Evolutionary conservation across 2,113 vertebrate species (phyloP), one percentile per base, ranked within the genome.

Genomic region (Pangasianodon gigas): DNA sequence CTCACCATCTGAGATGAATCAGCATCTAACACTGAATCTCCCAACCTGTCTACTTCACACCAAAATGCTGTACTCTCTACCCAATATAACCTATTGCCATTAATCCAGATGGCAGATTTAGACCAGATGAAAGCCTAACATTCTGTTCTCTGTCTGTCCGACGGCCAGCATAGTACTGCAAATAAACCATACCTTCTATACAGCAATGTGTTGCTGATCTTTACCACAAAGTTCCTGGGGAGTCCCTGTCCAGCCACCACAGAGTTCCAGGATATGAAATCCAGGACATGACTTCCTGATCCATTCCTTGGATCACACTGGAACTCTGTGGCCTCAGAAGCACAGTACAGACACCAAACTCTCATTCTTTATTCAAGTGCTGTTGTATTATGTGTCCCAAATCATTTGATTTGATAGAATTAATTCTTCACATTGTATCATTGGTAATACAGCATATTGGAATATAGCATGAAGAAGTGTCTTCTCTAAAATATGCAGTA

Each of bases 251-350:
- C 26, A n/a, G 48, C 46, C 24, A n/a, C 48, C 5, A 52, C 7
- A 52, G 1, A 52, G 46, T 1, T n/a, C 29, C 11, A n/a, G 77
- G 46, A 80, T 14, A 80, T 80, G 10, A 86, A 92, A 88, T 88
- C 69, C 52, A 56, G 81, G 37, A 90, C 65, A 62, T 86, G 83
- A 88, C 86, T 85, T 88, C 86, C 87, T 84, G 88, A 87, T 65
- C 87, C 62, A 41, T 32, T 56, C 29, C 75, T 51, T 10, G 56
- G 26, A 56, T 29, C 14, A 46, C 4, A 89, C n/a, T 21, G 29
- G 29, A 14, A 37, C 58, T 48, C 60, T 6, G n/a, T 79, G 74
- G 32, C 41, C 62, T 79, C 29, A 77, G 82, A 10, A 48, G 44
- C 26, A 21, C 37, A 21, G 14, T 75, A 16, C 77, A 51, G 46